Conservation (phyloP, 2,797 vertebrate genomes). For the Propithecus deckenii region DNA sequence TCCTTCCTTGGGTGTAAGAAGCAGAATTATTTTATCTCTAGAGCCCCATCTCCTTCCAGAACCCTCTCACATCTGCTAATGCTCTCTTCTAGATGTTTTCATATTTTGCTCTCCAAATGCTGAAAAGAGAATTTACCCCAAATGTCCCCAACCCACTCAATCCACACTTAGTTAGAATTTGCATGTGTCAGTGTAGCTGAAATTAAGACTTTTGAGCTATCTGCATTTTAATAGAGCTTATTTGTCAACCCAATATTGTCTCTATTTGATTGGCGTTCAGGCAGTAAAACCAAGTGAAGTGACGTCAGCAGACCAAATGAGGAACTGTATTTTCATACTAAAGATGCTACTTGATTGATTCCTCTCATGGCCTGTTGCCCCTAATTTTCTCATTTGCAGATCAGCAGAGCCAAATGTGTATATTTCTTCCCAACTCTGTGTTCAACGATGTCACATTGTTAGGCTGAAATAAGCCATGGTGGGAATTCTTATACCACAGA, state of each 20-base stretch:
- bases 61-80: background rate
- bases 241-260: background rate
- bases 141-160: background rate
- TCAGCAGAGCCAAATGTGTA: background rate
- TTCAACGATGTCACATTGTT: background rate
- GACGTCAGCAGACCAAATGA: background rate
- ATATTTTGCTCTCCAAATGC: background rate
- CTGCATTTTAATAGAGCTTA: background rate
- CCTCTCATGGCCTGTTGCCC: accelerated
- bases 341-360: background rate
- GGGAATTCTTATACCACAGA: background rate
- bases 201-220: background rate
- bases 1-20: background rate
- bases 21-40: background rate
- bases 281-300: background rate
- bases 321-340: background rate
- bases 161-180: background rate
- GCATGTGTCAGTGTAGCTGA: background rate
- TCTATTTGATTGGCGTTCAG: background rate
- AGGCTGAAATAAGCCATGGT: background rate
- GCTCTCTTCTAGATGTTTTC: background rate
- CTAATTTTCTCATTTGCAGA: background rate
- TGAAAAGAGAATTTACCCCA: background rate
- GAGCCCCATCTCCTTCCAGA: background rate
- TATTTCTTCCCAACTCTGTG: background rate